Conservation (phyloP, 2,113 vertebrate genomes). For the Chloroceryle aenea region DNA sequence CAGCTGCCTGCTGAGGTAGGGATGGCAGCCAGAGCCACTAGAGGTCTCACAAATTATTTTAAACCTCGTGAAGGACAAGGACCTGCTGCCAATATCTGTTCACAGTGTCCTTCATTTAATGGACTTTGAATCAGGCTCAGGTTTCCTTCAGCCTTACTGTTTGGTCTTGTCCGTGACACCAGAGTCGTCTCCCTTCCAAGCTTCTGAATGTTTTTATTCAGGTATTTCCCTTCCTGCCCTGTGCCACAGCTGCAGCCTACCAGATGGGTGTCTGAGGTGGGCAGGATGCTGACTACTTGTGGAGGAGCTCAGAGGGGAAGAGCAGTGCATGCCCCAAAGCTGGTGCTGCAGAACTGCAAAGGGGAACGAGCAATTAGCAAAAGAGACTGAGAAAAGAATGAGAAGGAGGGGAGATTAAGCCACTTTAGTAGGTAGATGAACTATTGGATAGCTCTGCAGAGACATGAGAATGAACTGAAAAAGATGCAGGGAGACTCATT, state of each 20-base stretch:
- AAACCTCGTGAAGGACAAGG: background rate
- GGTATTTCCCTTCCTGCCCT: background rate
- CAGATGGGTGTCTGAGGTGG: background rate
- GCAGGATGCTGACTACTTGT: background rate
- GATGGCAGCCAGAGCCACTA: background rate
- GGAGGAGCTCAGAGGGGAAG: background rate
- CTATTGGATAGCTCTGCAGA: background rate
- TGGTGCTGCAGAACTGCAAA: background rate
- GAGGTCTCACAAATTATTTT: background rate
- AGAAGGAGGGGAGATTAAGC: background rate
- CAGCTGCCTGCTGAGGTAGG: background rate
- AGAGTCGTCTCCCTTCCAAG: background rate
- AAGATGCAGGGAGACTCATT: background rate
- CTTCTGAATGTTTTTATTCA: background rate
- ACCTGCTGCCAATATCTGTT: background rate
- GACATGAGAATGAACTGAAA: background rate
- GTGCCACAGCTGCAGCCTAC: background rate
- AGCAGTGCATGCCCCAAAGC: accelerated
- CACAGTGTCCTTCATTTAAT: background rate
- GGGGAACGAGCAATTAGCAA: background rate
- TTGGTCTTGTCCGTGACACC: background rate
- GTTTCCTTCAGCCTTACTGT: background rate
- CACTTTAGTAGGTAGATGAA: background rate
- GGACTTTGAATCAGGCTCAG: background rate
- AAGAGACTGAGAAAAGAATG: background rate